Conservation (phyloP, 2,888 invertebrate genomes). For the Endomychus coccineus region DNA sequence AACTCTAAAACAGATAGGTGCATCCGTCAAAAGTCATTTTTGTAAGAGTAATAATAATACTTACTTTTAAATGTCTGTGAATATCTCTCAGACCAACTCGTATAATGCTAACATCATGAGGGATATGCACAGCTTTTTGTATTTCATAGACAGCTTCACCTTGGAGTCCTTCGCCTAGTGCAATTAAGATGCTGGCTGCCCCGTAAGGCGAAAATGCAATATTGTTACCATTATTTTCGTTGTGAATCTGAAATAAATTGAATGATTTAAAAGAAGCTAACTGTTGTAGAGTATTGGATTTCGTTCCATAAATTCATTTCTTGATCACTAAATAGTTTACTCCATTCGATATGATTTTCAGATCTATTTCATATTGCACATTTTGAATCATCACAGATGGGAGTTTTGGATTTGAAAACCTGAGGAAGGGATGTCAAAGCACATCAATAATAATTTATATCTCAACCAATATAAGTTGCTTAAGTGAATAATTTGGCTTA, state of each 20-base stretch:
- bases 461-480: no score
- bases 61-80: conserved; percentile 72
- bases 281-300: no score
- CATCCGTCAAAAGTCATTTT: neutral
- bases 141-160: conserved; percentile 69
- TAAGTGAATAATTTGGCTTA: no score
- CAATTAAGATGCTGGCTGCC: conserved; percentile 68
- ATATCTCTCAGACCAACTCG: conserved; percentile 77
- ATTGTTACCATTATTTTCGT: conserved; percentile 67
- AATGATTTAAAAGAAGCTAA: no score
- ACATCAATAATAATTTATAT: no score
- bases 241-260: conserved; percentile 53
- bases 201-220: conserved; percentile 82
- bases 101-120: conserved; percentile 63
- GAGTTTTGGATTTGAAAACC: no score
- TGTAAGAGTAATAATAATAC: conserved; percentile 30
- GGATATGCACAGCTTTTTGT: conserved; percentile 60
- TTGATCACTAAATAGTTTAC: no score
- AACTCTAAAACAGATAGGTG: conserved; percentile 58
- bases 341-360: no score
- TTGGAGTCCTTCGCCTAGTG: conserved; percentile 70
- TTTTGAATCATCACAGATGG: no score
- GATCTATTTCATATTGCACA: no score
- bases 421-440: no score
- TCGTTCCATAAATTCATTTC: no score